Evolutionary conservation across 2,113 vertebrate species (phyloP), one percentile per base, ranked within the genome.

Genomic region (Egretta garzetta): DNA sequence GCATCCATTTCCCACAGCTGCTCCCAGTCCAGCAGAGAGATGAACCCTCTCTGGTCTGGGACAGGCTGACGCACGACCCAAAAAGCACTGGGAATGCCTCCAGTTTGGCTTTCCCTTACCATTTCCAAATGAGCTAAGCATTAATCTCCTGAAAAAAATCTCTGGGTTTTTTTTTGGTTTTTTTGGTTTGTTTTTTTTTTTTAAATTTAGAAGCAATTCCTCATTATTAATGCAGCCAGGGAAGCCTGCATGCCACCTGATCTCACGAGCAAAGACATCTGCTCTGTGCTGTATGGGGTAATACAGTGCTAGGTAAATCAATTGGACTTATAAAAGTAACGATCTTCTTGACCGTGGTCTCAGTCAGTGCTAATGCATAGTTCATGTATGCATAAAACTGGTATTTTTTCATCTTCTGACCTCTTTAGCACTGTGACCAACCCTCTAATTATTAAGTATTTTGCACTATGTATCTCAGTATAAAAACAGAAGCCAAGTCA

Each of bases 371-470:
- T 97, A 94, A 96, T 86, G 93, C 80, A 94, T 23, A 79, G 32
- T 62, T 96, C 89, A 64, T 33, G 17, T 86, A 60, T 82, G 32
- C 64, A 3, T 93, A 96, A 95, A 89, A 67, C 80, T 64, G 94
- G 47, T n/a, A 64, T 82, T 94, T 95, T 97, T 94, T 80, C 64
- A 91, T 94, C 84, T 89, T 93, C 63, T 83, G 93, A 94, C 72
- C 94, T 83, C 95, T 92, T 90, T 26, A 88, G 58, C 90, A 80
- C 93, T 55, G 68, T 72, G 33, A 92, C 70, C 83, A 97, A 95
- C 67, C 89, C 96, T 90, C 92, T 96, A 97, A 94, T 92, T 92
- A 96, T 97, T 85, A 97, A 97, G 68, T 58, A 96, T 95, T 97
- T 96, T 96, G 64, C 83, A 86, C 79, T 90, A 74, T 47, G 96